phyloP scores from a whole-genome alignment of 35 echinoderm and acorn worm genomes.

The Chiridota heheva region DNA sequence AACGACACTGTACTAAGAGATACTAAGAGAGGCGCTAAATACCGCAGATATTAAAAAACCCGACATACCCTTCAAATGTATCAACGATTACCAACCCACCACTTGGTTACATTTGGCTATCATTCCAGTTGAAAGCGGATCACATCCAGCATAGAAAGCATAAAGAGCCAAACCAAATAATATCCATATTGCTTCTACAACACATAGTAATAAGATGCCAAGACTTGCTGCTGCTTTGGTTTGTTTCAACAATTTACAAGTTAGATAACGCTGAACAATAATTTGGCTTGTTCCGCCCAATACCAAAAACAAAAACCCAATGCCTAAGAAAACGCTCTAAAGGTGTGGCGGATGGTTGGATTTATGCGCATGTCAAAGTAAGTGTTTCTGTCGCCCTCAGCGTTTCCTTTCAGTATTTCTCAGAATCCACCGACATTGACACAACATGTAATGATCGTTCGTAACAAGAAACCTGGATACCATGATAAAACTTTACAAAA shows the following conservation, averaged over 20 bases:
- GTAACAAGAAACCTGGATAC: neutral
- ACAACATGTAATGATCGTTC: neutral
- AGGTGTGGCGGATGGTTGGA: neutral
- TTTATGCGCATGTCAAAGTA: too few species aligned
- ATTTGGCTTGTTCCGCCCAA: neutral
- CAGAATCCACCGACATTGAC: neutral
- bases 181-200: neutral
- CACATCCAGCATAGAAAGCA: neutral
- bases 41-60: neutral
- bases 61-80: neutral
- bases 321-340: neutral
- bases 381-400: neutral
- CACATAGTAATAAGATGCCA: neutral
- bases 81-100: neutral
- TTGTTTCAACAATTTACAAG: neutral
- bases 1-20: neutral
- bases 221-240: neutral
- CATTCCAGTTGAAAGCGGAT: neutral
- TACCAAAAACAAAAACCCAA: neutral
- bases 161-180: neutral
- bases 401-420: neutral
- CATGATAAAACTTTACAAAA: neutral
- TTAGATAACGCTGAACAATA: neutral
- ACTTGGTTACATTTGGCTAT: neutral
- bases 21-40: neutral